These are phyloP conservation scores for Falco novaeseelandiae DNA, from an alignment of 2,797 vertebrate species.

Conservation along the genomic window DNA sequence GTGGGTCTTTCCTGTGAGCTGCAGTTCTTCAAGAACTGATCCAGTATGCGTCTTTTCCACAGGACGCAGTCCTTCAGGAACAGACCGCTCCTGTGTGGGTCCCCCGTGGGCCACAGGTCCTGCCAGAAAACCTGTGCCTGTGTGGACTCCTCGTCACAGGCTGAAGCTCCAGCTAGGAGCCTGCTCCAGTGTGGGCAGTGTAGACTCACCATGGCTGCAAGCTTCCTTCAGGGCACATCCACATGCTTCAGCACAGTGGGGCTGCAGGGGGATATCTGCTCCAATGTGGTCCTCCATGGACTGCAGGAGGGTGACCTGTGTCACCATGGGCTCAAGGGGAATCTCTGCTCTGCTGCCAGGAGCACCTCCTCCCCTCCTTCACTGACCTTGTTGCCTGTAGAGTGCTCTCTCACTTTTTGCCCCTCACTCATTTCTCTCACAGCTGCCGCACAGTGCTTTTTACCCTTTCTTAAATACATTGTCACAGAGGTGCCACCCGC, in stretches of 20 bases:
- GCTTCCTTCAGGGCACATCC: background rate
- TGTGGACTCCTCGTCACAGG: background rate
- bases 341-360: background rate
- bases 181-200: background rate
- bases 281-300: too few species aligned
- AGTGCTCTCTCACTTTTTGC: too few species aligned
- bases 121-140: background rate
- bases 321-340: background rate
- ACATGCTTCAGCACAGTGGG: background rate
- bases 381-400: too few species aligned
- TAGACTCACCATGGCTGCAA: background rate
- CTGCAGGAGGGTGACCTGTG: background rate
- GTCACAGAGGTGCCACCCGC: background rate
- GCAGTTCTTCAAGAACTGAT: too few species aligned
- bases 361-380: background rate
- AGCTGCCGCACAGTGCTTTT: background rate
- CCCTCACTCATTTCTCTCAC: background rate
- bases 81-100: background rate
- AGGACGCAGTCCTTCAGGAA: background rate
- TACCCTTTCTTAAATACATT: background rate
- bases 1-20: too few species aligned
- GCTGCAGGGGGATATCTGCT: background rate
- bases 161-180: background rate
- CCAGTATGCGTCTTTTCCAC: too few species aligned
- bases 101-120: background rate